Percentiles rank a stretch among this genome's conserved stretches.
Evolutionary conservation across 2,113 vertebrate genomes (phyloP).

Genomic region (Xerus inauris): DNA sequence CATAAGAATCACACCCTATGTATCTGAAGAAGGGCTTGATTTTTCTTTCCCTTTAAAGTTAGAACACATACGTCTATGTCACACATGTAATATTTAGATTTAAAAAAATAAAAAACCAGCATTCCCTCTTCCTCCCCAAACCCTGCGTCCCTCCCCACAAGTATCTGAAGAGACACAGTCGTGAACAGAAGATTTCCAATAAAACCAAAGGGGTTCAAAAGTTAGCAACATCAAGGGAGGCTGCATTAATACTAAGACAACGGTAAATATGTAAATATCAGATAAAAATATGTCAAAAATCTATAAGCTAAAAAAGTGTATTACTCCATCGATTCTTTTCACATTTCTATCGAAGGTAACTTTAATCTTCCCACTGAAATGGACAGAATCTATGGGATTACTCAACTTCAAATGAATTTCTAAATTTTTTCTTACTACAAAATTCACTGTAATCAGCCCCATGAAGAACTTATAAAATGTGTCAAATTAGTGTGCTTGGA

Average conservation of each 20-base stretch:
- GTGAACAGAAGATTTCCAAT: conserved; percentile 1
- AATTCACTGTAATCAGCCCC: conserved; percentile 1
- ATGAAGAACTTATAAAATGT: not conserved
- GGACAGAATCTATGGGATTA: not conserved
- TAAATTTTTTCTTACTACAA: not conserved
- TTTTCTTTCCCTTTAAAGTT: not conserved
- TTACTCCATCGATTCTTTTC: not conserved
- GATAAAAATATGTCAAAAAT: conserved; percentile 27
- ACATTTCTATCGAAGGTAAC: not conserved
- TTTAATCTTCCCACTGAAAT: not conserved
- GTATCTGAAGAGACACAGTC: not conserved
- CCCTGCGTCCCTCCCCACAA: no score
- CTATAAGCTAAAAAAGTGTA: conserved; percentile 40
- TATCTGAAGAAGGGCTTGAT: not conserved
- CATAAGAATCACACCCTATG: not conserved
- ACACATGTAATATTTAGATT: not conserved
- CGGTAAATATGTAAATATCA: not conserved
- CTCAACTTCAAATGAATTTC: not conserved
- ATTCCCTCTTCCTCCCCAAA: not conserved
- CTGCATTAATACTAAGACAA: not conserved
- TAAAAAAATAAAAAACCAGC: not conserved
- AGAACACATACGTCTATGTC: not conserved
- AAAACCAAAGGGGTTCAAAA: conserved; percentile 42
- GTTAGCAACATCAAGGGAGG: not conserved
- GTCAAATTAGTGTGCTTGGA: not conserved